These are phyloP conservation scores for Drosophila auraria DNA, from an alignment of 1,140 invertebrate species.

Conservation along the genomic window DNA sequence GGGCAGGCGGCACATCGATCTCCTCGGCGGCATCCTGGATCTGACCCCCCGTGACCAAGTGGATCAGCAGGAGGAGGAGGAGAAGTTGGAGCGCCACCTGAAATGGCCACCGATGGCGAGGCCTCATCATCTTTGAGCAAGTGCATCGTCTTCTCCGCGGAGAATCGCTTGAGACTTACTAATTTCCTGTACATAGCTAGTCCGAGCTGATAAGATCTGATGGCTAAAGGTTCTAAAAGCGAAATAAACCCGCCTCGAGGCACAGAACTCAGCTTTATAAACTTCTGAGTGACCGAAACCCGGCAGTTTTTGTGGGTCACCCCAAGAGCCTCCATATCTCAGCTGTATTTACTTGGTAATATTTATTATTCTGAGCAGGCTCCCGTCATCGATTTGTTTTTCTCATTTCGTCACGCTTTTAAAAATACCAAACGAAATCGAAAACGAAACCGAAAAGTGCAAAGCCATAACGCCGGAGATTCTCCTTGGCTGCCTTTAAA, in stretches of 20 bases:
- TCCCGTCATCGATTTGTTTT: slow-evolving; percentile 48
- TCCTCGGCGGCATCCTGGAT: slow-evolving; percentile 61
- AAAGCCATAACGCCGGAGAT: slow-evolving; percentile 63
- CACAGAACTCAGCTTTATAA: slow-evolving; percentile 61
- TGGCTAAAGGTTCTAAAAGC: slow-evolving; percentile 38
- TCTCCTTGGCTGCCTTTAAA: slow-evolving; percentile 71
- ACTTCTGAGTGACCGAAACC: slow-evolving; percentile 26
- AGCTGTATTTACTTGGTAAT: neutral
- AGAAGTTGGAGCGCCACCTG: slow-evolving; percentile 24
- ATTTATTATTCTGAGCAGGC: slow-evolving; percentile 52
- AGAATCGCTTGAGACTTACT: slow-evolving; percentile 52
- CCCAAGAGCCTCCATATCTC: neutral
- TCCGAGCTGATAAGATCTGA: slow-evolving; percentile 32
- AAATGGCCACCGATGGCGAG: slow-evolving; percentile 41
- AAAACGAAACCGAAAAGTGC: slow-evolving; percentile 75
- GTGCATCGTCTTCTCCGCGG: slow-evolving; percentile 38
- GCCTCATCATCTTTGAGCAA: slow-evolving; percentile 30
- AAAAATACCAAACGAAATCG: slow-evolving; percentile 60
- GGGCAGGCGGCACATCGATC: slow-evolving; percentile 60
- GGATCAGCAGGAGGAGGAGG: slow-evolving; percentile 14
- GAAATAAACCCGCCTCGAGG: neutral
- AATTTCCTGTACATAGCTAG: slow-evolving; percentile 73
- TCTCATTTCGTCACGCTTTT: slow-evolving; percentile 65
- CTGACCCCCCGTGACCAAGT: slow-evolving; percentile 31
- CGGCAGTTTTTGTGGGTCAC: slow-evolving; percentile 35